Evolutionary conservation across 37 sponge, comb jelly and placozoan species (phyloP).

Genomic region (Aphrocallistes beatrix): DNA sequence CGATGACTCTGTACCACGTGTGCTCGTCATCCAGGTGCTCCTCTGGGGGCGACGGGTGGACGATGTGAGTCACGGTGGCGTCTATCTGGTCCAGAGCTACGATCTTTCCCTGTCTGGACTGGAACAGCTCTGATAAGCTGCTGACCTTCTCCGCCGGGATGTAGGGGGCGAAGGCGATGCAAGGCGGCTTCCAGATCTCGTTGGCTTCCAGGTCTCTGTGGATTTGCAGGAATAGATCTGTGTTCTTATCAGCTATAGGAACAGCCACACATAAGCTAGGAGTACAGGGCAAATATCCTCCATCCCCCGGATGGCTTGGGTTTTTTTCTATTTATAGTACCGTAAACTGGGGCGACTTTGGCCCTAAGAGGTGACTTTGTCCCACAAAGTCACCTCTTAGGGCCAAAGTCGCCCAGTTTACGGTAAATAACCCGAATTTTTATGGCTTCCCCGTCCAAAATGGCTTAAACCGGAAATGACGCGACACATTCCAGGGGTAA

Average conservation of each 20-base stretch:
- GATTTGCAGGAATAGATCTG: background rate
- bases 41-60: constrained; percentile 45
- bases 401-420: no score
- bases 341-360: no score
- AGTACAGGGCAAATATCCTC: no score
- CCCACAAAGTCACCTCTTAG: no score
- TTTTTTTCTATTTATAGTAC: no score
- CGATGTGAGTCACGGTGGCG: constrained; percentile 52
- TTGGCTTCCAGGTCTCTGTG: background rate
- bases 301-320: no score
- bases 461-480: no score
- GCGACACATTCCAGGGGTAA: no score
- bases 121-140: background rate
- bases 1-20: constrained; percentile 15
- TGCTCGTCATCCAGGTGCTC: constrained; percentile 1
- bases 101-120: background rate
- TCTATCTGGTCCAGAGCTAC: background rate
- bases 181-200: background rate
- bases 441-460: no score
- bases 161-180: background rate
- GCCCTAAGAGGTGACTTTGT: no score
- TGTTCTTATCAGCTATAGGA: constrained; percentile 7
- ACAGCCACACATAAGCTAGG: no score
- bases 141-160: background rate
- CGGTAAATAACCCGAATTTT: no score